Percentiles rank a stretch among this genome's conserved stretches.
phyloP scores from a whole-genome alignment of 1,140 invertebrate genomes.

The Drosophila athabasca region DNA sequence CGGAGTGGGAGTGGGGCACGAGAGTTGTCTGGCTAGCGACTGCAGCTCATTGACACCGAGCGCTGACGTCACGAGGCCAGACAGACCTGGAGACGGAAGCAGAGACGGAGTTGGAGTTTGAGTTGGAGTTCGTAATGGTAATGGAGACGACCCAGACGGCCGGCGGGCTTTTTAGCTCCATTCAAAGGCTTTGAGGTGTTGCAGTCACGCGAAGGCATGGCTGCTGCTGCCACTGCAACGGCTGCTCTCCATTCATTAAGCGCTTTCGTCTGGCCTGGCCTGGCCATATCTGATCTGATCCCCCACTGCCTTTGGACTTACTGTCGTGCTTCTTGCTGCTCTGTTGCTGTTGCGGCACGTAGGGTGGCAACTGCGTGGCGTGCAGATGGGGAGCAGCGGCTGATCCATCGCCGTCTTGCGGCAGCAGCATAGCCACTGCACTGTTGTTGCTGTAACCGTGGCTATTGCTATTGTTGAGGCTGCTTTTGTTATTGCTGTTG shows the following conservation, averaged over 20 bases:
- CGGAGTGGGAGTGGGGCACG: constrained; percentile 51
- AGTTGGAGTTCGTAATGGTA: neutral
- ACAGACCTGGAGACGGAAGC: constrained; percentile 11
- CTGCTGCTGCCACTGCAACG: neutral
- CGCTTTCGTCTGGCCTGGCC: constrained; percentile 1
- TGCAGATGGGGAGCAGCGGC: constrained; percentile 6
- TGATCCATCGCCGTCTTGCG: constrained; percentile 22
- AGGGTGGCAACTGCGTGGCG: constrained; percentile 39
- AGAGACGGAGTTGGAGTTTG: neutral
- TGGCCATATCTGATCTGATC: no score
- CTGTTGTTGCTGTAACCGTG: constrained; percentile 22
- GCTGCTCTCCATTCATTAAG: constrained; percentile 11
- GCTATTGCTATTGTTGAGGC: constrained; percentile 20
- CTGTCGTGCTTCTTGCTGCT: constrained; percentile 66
- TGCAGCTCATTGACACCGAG: constrained; percentile 52
- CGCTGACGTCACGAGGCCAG: constrained; percentile 50
- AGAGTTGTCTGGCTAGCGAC: constrained; percentile 49
- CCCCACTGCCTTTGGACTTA: constrained; percentile 41
- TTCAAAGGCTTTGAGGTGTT: constrained; percentile 62
- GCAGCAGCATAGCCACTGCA: constrained; percentile 37
- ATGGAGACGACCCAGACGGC: constrained; percentile 11
- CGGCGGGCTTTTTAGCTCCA: constrained; percentile 27
- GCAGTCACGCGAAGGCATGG: constrained; percentile 61
- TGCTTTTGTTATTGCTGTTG: constrained; percentile 22
- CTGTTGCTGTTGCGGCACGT: constrained; percentile 47